Base-by-base conservation (phyloP, 2,797 vertebrate species). In the Fistularia commersonii region DNA sequence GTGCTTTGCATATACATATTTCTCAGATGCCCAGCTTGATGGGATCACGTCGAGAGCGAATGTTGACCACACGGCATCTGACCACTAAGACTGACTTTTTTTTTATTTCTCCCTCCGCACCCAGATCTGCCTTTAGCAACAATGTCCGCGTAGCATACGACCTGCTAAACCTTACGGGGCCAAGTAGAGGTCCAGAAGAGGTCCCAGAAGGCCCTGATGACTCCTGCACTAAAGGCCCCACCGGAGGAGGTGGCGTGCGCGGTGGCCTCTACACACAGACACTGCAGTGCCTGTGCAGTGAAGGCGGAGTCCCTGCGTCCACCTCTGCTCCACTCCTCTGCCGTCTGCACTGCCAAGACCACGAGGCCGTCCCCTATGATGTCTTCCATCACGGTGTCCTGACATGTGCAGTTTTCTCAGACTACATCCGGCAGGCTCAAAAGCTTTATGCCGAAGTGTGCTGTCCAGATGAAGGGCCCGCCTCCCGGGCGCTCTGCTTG, bases 81-180 rank as follows among this genome's bases (percentile, higher is more conserved):
- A 23, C 23, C 23, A 23, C 23, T 23, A 23, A 23, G 2, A 13
- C 12, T 5, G 0, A 36, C 52, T 32, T 47, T 1, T 3, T 48
- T 34, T 14, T 8, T 15, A 15, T 23, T 46, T 62, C 6, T 47
- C 32, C 39, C 43, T 55, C 41, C 10, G 3, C 74, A 41, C 44
- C 6, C 85, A 96, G 96, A 80, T 92, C 93, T 1, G 95, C 95
- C 44, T 98, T 97, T 75, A 93, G 91, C 85, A 96, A 92, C 85
- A 98, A 97, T 0, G 82, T 94, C 4, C 83, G 87, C 0, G 81
- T 93, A 43, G 94, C 96, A 6, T 98, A 93, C 0, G 93, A 96
- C 64, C 92, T 92, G 57, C 79, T 98, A 59, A 90, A 91, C 1
- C 76, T 89, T 12, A 66, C 82, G 0, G 87, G 62, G 65, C 77